phyloP scores from a whole-genome alignment of 2,888 invertebrate species.

The Gryllus longicercus region DNA sequence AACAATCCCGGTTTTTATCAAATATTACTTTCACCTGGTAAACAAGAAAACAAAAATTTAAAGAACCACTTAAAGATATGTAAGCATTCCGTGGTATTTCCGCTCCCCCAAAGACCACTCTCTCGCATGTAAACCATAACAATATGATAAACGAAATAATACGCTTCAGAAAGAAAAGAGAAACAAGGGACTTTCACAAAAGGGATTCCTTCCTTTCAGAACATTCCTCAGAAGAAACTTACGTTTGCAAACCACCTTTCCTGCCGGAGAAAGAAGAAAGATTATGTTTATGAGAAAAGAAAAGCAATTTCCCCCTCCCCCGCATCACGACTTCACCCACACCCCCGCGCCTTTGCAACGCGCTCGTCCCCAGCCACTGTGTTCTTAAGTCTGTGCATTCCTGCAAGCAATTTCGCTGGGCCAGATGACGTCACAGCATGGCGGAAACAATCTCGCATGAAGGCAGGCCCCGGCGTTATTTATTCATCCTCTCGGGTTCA shows the following conservation, averaged over 20 bases:
- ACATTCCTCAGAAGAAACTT: background rate
- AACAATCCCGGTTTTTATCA: no score
- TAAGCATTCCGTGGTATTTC: no score
- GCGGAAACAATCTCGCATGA: slow-evolving; percentile 17
- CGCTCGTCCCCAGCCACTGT: background rate
- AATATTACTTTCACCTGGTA: no score
- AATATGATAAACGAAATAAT: no score
- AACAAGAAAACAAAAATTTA: no score
- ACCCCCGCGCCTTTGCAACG: background rate
- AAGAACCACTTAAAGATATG: no score
- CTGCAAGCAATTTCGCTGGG: slow-evolving; percentile 1
- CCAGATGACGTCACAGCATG: slow-evolving; percentile 11
- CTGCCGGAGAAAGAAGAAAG: background rate
- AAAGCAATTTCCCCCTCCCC: background rate
- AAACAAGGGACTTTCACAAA: background rate
- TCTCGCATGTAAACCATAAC: no score
- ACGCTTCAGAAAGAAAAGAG: background rate
- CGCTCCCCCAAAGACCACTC: no score
- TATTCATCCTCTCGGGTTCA: slow-evolving; percentile 17
- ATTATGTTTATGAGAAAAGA: background rate
- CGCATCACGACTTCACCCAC: background rate
- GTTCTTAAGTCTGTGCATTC: slow-evolving; percentile 6
- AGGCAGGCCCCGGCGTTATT: background rate
- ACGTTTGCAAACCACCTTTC: background rate
- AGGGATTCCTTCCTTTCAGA: background rate